phyloP scores from a whole-genome alignment of 2,113 vertebrate genomes.

The Mola mola region DNA sequence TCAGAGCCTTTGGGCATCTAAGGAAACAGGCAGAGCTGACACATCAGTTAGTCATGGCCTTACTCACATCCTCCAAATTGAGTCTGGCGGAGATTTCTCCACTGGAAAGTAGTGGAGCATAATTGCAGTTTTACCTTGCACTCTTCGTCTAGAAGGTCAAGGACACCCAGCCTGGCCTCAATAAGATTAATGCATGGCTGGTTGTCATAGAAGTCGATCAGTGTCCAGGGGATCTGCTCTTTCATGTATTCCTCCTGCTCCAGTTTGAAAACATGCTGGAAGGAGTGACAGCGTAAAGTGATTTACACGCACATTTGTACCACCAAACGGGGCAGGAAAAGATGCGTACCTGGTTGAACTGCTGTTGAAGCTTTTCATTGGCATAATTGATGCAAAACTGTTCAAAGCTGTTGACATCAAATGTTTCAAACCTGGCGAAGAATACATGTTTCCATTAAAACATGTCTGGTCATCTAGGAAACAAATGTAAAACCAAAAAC shows the following conservation, averaged over 20 bases:
- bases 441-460: conserved; percentile 30
- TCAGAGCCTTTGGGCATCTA: conserved; percentile 98
- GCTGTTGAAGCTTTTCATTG: conserved; percentile 98
- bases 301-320: background rate
- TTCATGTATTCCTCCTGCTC: conserved; percentile 98
- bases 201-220: conserved; percentile 99
- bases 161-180: conserved; percentile 92
- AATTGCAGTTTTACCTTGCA: conserved; percentile 85
- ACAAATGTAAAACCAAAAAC: conserved; percentile 37
- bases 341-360: conserved; percentile 94
- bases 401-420: conserved; percentile 98
- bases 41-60: conserved; percentile 53
- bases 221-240: conserved; percentile 96
- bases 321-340: background rate
- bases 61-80: conserved; percentile 59
- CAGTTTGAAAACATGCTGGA: conserved; percentile 96
- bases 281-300: background rate
- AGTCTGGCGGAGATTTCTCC: conserved; percentile 1
- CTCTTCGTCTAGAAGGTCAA: conserved; percentile 97
- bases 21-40: conserved; percentile 47
- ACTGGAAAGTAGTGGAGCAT: conserved; percentile 14
- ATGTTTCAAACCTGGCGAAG: conserved; percentile 93
- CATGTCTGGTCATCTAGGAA: too few species aligned
- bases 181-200: conserved; percentile 98
- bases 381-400: conserved; percentile 99